Percentiles rank a stretch among this genome's conserved stretches.
phyloP scores from a whole-genome alignment of 2,797 vertebrate species.

The Typhlichthys subterraneus region DNA sequence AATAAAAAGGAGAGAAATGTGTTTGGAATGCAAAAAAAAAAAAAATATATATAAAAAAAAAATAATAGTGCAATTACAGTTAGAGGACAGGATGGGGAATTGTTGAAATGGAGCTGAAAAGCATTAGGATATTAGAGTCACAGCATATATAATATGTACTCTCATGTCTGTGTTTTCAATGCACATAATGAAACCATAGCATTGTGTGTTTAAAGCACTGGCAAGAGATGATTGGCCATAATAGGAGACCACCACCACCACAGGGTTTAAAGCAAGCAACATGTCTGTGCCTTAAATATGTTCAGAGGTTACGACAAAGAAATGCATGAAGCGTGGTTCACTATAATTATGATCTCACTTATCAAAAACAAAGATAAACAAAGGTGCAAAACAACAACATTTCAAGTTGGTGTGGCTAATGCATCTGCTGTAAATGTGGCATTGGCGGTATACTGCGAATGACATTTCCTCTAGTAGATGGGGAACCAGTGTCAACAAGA shows the following conservation, averaged over 20 bases:
- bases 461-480: conserved; percentile 27
- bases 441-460: conserved; percentile 31
- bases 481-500: conserved; percentile 13
- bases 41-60: too few species aligned
- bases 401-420: too few species aligned
- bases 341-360: neutral
- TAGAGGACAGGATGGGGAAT: neutral
- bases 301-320: too few species aligned
- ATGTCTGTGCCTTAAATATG: too few species aligned
- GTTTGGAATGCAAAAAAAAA: conserved; percentile 14
- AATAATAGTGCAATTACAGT: neutral
- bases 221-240: neutral
- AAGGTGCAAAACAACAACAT: too few species aligned
- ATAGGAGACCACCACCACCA: neutral
- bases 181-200: too few species aligned
- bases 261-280: conserved; percentile 33
- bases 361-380: neutral
- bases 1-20: conserved; percentile 44
- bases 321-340: too few species aligned
- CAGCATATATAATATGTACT: neutral
- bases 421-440: conserved; percentile 17
- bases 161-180: neutral
- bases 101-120: neutral
- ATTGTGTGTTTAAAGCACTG: too few species aligned
- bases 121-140: neutral